Conservation (phyloP, 2,888 invertebrate genomes). For the Heliconius erato region DNA sequence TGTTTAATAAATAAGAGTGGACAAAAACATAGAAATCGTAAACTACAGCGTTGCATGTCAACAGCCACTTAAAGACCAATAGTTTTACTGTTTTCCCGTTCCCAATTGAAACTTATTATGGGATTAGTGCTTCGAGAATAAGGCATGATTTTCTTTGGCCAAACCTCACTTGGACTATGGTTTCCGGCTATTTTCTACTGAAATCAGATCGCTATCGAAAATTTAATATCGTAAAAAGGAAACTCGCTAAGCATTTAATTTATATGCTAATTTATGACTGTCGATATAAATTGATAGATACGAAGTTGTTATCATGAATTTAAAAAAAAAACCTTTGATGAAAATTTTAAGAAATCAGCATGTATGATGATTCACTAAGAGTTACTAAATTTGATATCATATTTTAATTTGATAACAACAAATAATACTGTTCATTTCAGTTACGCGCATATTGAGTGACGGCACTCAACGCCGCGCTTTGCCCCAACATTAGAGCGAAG, state of each 20-base stretch:
- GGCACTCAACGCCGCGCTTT: no score
- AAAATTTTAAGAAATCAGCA: neutral
- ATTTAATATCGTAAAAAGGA: conserved; percentile 57
- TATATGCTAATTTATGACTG: conserved; percentile 75
- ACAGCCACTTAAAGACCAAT: conserved; percentile 45
- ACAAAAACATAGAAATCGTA: conserved; percentile 38
- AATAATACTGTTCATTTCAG: no score
- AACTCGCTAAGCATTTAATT: conserved; percentile 71
- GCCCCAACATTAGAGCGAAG: no score
- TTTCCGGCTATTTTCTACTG: conserved; percentile 58
- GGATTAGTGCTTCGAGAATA: conserved; percentile 24
- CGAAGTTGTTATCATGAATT: conserved; percentile 48
- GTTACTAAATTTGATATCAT: neutral
- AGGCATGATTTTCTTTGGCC: conserved; percentile 34
- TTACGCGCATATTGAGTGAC: no score
- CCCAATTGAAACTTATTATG: conserved; percentile 35
- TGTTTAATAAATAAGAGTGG: conserved; percentile 42
- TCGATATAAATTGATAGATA: conserved; percentile 54
- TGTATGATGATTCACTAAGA: neutral
- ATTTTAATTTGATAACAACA: no score
- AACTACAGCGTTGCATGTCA: conserved; percentile 49
- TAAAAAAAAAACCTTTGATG: neutral
- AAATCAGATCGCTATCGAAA: conserved; percentile 64
- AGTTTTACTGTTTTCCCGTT: conserved; percentile 44
- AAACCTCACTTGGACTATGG: conserved; percentile 43